phyloP scores from a whole-genome alignment of 2,797 vertebrate genomes.

The Anguilla marmorata region DNA sequence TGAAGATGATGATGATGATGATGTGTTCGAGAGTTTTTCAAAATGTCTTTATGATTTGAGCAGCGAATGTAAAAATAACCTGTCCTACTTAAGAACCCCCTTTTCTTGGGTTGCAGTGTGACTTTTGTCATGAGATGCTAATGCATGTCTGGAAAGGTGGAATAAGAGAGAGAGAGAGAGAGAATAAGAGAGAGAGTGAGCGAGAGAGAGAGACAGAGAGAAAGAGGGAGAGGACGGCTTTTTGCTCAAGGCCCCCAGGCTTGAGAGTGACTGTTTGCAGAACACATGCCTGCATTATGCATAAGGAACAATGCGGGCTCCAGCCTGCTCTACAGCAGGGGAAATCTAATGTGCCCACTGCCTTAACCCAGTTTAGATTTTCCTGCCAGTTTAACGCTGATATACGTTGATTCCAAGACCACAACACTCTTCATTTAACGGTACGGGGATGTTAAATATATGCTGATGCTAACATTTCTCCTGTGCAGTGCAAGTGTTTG shows the following conservation, averaged over 20 bases:
- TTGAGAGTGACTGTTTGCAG: conserved; percentile 18
- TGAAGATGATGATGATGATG: neutral
- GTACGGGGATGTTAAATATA: neutral
- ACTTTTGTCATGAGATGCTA: neutral
- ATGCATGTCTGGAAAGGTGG: neutral
- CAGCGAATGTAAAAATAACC: neutral
- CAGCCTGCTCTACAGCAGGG: conserved; percentile 42
- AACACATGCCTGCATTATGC: conserved; percentile 66
- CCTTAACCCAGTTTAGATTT: conserved; percentile 50
- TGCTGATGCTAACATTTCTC: neutral
- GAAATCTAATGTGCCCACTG: conserved; percentile 55
- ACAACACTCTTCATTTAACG: neutral
- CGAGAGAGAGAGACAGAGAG: conserved; percentile 8
- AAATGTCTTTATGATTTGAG: neutral
- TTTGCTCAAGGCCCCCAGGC: conserved; percentile 56
- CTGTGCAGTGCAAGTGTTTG: neutral
- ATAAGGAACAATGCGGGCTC: conserved; percentile 44
- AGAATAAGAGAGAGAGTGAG: neutral
- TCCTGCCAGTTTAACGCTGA: conserved; percentile 45
- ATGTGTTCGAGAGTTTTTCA: neutral
- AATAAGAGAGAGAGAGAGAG: conserved; percentile 23
- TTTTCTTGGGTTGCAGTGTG: neutral
- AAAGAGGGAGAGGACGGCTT: conserved; percentile 21
- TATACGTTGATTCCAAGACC: conserved; percentile 19
- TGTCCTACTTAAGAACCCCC: neutral